A percentile compares a stretch with the other conserved stretches of the same genome.
These are phyloP conservation scores for Alloplasta piceator DNA, from an alignment of 2,888 invertebrate genomes.

Conservation along the genomic window DNA sequence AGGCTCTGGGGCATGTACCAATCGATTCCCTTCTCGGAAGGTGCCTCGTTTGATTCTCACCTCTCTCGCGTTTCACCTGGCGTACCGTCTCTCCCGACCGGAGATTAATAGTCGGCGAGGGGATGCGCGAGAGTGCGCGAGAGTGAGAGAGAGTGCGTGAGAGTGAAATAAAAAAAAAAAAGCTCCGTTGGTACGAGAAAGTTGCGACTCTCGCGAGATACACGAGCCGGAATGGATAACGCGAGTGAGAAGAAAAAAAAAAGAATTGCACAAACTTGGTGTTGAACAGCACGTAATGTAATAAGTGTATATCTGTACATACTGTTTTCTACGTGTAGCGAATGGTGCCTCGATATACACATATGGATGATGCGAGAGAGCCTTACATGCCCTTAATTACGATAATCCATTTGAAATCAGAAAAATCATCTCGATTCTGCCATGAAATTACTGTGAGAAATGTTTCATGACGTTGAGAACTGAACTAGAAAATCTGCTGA, in stretches of 20 bases:
- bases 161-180: slow-evolving; percentile 14
- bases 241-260: slow-evolving; percentile 6
- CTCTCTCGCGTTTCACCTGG: slow-evolving; percentile 31
- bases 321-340: not conserved
- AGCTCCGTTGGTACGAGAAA: slow-evolving; percentile 58
- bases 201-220: slow-evolving; percentile 63
- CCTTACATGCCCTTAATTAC: not conserved
- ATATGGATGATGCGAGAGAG: not conserved
- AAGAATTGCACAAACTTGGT: slow-evolving; percentile 9
- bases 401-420: not conserved
- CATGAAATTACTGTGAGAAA: no score
- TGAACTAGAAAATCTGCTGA: no score
- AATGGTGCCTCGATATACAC: not conserved
- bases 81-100: slow-evolving; percentile 44
- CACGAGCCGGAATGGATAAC: slow-evolving; percentile 65
- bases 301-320: not conserved
- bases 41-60: slow-evolving; percentile 64
- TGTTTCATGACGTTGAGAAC: no score
- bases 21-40: slow-evolving; percentile 72
- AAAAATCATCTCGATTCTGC: not conserved
- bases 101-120: slow-evolving; percentile 73
- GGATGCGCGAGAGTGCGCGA: slow-evolving; percentile 53
- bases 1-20: slow-evolving; percentile 56
- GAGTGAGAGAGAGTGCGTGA: slow-evolving; percentile 46
- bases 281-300: not conserved